Base-by-base conservation (phyloP, 1,140 invertebrate genomes). In the Anastrepha ludens region DNA sequence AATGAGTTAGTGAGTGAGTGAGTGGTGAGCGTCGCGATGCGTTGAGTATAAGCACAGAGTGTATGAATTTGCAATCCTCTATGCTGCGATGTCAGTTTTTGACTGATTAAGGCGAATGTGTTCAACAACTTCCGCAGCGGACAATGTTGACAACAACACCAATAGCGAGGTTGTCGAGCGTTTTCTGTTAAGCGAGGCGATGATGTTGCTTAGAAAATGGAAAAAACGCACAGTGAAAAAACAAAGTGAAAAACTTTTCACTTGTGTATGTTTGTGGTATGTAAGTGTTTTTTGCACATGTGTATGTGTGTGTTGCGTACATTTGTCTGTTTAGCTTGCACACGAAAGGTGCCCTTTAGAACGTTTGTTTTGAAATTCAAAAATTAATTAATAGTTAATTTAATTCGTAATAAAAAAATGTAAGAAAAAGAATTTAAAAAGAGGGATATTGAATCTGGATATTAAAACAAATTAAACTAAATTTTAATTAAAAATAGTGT, bases 61-160 rank as follows among this genome's bases (percentile, higher is more conserved):
- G 47, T 29, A 13, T 55, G 74, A 2, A 11, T 50, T 41, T 41
- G 29, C 20, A 44, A 55, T 8, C 41, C 20, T 70, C 41, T 41
- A 17, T 41, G 29, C 39, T 70, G 29, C 41, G 44, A 39, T 74
- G 67, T 74, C 41, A 44, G 39, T 44, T 67, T 67, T 67, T 67
- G 8, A 20, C 39, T 44, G 67, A 74, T 41, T 74, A 74, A 39
- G 44, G 41, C 67, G 67, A 74, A 81, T 81, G 74, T 81, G 74
- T 81, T 55, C 1, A 81, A 81, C 74, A 81, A 81, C 44, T 81
- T 81, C 74, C 74, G 47, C 74, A 81, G 47, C 44, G 74, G 47
- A 81, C 44, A 81, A 81, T 81, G 74, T 81, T 81, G 74, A 50
- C 74, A 81, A 55, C 74, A 81, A 29, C 29, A 29, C 29, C 29